phyloP scores from a whole-genome alignment of 2,113 vertebrate species.

The Heliornis fulica region DNA sequence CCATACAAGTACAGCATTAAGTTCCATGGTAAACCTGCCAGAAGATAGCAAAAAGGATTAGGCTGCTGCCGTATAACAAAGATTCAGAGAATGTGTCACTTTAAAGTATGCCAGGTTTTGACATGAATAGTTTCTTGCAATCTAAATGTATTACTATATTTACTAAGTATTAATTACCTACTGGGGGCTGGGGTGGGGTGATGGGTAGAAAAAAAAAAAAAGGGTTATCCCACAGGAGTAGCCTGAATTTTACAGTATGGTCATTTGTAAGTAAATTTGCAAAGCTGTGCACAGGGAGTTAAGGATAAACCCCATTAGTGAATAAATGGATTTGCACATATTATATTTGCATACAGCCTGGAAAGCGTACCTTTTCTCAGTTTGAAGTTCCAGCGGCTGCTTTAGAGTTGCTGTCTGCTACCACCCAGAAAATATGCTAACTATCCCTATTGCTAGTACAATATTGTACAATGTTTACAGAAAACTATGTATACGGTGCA shows the following conservation, averaged over 20 bases:
- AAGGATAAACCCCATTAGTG: neutral
- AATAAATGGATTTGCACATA: conserved; percentile 8
- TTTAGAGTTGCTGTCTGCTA: neutral
- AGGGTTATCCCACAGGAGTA: neutral
- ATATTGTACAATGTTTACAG: neutral
- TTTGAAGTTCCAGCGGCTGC: neutral
- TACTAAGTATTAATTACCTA: conserved; percentile 1
- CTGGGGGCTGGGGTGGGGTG: neutral
- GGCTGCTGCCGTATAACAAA: neutral
- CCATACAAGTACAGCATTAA: neutral
- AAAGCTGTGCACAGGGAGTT: neutral
- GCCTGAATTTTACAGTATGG: neutral
- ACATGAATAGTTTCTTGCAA: neutral
- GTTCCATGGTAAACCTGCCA: neutral
- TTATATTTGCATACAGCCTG: neutral
- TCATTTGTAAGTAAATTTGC: conserved; percentile 16
- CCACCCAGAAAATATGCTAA: neutral
- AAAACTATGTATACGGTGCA: neutral
- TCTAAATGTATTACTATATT: neutral
- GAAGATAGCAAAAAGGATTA: neutral
- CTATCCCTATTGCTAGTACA: neutral
- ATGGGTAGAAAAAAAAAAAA: neutral
- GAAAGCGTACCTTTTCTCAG: neutral
- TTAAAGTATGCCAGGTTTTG: neutral
- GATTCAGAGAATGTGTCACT: neutral